Base-by-base conservation (phyloP, 2,797 vertebrate species). In the Pitangus sulphuratus region DNA sequence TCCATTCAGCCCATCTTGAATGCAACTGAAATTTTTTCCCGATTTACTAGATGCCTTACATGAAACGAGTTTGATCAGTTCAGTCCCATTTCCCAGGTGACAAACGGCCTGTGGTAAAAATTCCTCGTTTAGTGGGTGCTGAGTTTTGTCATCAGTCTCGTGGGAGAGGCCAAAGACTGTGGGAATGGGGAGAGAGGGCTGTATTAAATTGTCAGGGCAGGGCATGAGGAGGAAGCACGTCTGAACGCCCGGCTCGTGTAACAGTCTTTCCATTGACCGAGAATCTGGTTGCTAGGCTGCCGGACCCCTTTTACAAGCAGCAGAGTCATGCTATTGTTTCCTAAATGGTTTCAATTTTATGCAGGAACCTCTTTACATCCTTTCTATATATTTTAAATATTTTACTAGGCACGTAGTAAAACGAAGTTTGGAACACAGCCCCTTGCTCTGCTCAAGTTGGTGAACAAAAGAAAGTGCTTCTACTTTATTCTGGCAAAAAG, bases 251-350 rank as follows among this genome's bases (percentile, higher is more conserved):
- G 2, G 66, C 79, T 84, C 83, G 37, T 79, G 83, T 79, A 95
- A 96, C 93, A 94, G 87, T 48, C 85, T 68, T 79, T 69, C 93
- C 95, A 93, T 95, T 95, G 93, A 97, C 83, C 26, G 48, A 56
- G 85, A 94, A 79, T 88, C 84, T 84, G 80, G 95, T 97, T 97
- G 96, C 93, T 95, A 97, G 95, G 93, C 91, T 96, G 93, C 96
- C 62, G 1, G 92, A 69, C 89, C 50, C 54, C 47, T 93, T 95
- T 93, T 87, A 87, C 94, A 96, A 95, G 95, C 95, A 96, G 91
- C 91, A 69, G 87, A 96, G 74, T 81, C 93, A 87, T 72, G 87
- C 95, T 84, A 95, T 93, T 96, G 95, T 97, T 93, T 90, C 47
- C 50, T 93, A 86, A 93, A 94, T 79, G 50, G 83, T 92, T 96